A percentile compares a stretch with the other conserved stretches of the same genome.
Conservation (phyloP, 2,888 invertebrate genomes). For the Acanthosoma haemorrhoidale region DNA sequence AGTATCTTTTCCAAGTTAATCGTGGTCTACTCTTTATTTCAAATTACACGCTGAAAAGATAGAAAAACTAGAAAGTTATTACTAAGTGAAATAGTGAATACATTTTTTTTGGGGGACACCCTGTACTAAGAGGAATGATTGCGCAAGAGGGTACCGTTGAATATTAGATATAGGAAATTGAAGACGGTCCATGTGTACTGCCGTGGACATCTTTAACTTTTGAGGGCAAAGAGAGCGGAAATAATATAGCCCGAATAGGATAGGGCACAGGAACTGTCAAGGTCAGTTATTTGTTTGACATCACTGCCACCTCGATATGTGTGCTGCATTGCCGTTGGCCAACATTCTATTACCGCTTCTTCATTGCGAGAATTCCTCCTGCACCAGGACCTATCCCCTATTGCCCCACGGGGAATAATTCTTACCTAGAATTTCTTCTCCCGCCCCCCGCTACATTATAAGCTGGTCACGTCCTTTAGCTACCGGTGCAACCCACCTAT, state of each 20-base stretch:
- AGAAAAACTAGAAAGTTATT: too few species aligned
- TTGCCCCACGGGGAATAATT: neutral
- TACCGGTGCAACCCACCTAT: neutral
- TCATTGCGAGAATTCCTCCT: conserved; percentile 14
- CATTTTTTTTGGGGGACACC: too few species aligned
- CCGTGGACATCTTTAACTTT: too few species aligned
- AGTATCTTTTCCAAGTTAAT: too few species aligned
- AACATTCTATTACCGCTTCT: neutral
- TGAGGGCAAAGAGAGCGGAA: too few species aligned
- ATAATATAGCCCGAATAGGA: neutral
- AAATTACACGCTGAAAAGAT: too few species aligned
- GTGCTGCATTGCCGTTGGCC: neutral
- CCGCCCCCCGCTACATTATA: neutral
- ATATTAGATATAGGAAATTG: too few species aligned
- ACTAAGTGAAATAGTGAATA: too few species aligned
- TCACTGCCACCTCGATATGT: neutral
- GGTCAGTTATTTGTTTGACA: neutral
- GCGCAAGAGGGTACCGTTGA: too few species aligned
- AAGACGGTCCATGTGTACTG: too few species aligned
- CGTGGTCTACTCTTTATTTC: too few species aligned
- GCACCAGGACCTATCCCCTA: conserved; percentile 11
- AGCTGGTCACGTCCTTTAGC: neutral
- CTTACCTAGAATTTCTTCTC: neutral
- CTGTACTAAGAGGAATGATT: too few species aligned
- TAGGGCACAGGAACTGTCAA: neutral